phyloP scores from a whole-genome alignment of 1,140 invertebrate species.

The Bombus confusus region DNA sequence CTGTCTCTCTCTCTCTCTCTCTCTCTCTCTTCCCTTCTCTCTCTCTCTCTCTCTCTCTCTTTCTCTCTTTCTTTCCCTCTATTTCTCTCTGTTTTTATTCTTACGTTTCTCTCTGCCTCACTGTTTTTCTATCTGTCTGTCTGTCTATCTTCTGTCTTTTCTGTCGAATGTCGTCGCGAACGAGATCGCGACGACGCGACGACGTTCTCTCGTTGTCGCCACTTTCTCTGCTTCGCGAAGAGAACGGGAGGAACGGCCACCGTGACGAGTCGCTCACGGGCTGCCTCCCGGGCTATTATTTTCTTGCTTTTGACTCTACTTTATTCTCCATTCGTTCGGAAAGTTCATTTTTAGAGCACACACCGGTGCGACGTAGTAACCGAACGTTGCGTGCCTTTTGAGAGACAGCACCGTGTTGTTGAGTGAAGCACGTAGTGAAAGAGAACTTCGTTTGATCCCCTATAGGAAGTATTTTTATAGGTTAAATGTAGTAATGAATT shows the following conservation, averaged over 20 bases:
- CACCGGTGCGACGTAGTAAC: slow-evolving; percentile 38
- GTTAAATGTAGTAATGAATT: slow-evolving; percentile 34
- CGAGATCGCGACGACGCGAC: background rate
- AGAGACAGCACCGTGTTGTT: slow-evolving; percentile 74
- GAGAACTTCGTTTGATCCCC: slow-evolving; percentile 42
- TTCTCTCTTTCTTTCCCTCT: background rate
- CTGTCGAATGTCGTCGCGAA: background rate
- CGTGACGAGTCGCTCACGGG: background rate
- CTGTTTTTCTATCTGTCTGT: background rate
- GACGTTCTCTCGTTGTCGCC: background rate
- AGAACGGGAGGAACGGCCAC: slow-evolving; percentile 4
- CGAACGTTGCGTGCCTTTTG: slow-evolving; percentile 58
- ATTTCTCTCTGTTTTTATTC: background rate
- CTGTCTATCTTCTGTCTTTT: slow-evolving; percentile 5
- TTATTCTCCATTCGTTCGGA: background rate
- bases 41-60: background rate
- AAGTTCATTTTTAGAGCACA: slow-evolving; percentile 24
- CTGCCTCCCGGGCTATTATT: background rate
- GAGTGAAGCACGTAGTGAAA: slow-evolving; percentile 75
- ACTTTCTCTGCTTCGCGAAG: slow-evolving; percentile 11
- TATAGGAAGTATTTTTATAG: slow-evolving; percentile 28
- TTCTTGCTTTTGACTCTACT: slow-evolving; percentile 3
- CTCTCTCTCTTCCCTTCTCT: background rate
- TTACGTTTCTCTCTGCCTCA: background rate
- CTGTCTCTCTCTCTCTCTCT: background rate